Base-by-base conservation (phyloP, 35 echinoderm and acorn worm species). In the Ophioderma brevispina region DNA sequence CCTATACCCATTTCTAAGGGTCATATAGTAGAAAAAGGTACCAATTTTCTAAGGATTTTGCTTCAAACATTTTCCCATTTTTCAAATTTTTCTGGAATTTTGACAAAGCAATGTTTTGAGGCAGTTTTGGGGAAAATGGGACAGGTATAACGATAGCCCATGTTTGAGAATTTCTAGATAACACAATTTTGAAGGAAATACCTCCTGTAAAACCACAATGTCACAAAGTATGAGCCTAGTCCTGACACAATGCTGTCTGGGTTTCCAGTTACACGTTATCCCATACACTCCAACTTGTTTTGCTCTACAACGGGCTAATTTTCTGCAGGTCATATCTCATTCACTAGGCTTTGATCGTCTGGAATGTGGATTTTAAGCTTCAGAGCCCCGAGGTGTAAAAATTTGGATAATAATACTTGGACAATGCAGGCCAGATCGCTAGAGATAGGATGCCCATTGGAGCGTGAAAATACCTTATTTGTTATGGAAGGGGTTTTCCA, bases 381-480 rank as follows among this genome's bases (percentile, higher is more conserved):
- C 59, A 46, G 41, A 17, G 41, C 41, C 41, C 41, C 17, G 2
- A 70, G 59, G 59, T 70, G 59, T 30, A 70, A 70, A 70, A 70
- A 70, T 70, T 70, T 70, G 28, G 59, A 30, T 70, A 70, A 70
- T 70, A 70, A 70, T 70, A 70, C n/a, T n/a, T n/a, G n/a, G n/a
- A n/a, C n/a, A n/a, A n/a, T n/a, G n/a, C 28, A 70, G 59, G 59
- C 59, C 59, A 70, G 59, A 70, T 70, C 28, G 4, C 3, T 70
- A 25, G 28, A 70, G 59, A 70, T 70, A 70, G 3, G 59, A 70
- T 70, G 28, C 23, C 59, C 28, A 70, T 3, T 70, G 23, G 28
- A 70, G 59, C 59, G 23, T 18, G 28, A 70, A 52, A 70, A 70
- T 70, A 70, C 5, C 23, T 70, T 70, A 46, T 46, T 46, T 46